Percentiles rank a stretch among this genome's conserved stretches.
Evolutionary conservation across 1,140 invertebrate species (phyloP).

Genomic region (Papilio xuthus): DNA sequence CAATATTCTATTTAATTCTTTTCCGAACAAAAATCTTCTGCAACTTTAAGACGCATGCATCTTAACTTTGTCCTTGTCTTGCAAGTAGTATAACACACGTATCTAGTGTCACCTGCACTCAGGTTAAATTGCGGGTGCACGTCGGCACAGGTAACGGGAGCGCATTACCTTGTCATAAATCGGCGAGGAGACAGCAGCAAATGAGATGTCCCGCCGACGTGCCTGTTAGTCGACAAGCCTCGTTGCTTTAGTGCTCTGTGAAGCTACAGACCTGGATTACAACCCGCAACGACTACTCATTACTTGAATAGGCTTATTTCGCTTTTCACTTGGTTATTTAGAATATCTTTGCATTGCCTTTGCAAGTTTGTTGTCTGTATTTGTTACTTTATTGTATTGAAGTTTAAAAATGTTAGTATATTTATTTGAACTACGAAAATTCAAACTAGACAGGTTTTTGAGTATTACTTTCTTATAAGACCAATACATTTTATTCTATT

Average conservation of each 20-base stretch:
- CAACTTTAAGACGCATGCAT: background rate
- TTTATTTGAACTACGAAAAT: background rate
- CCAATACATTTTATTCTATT: background rate
- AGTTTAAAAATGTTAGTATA: background rate
- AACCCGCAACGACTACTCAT: background rate
- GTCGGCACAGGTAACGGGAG: conserved; percentile 28
- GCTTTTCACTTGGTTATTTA: background rate
- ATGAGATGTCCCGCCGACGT: conserved; percentile 46
- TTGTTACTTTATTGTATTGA: background rate
- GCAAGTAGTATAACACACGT: conserved; percentile 10
- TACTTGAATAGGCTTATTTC: conserved; percentile 7
- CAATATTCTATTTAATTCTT: no score
- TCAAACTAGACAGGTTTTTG: background rate
- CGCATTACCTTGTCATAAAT: conserved; percentile 51
- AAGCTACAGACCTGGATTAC: background rate
- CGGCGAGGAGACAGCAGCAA: conserved; percentile 46
- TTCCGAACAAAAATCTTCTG: background rate
- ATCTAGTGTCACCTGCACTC: conserved; percentile 31
- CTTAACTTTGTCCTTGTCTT: background rate
- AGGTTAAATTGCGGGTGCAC: conserved; percentile 20
- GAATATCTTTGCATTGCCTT: background rate
- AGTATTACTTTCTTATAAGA: background rate
- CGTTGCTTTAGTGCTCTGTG: conserved; percentile 21
- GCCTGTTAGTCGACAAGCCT: conserved; percentile 39
- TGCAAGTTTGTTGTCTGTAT: background rate